Conservation (phyloP, 2,113 vertebrate genomes). For the Pterocles burchelli region DNA sequence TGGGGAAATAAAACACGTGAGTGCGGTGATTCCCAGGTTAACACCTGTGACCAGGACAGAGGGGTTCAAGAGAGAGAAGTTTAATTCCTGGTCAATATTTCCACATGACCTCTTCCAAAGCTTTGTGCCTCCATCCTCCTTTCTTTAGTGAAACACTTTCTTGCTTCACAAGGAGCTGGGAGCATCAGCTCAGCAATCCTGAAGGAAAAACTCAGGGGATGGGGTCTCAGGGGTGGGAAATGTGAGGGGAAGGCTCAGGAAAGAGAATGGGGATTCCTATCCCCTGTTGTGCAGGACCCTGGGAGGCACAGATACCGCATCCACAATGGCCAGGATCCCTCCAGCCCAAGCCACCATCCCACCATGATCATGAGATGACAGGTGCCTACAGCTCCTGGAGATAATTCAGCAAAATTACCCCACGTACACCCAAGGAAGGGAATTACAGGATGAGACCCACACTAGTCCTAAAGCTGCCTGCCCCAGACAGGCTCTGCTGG, state of each 20-base stretch:
- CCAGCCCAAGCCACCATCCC: not conserved
- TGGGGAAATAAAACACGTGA: not conserved
- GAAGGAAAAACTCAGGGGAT: not conserved
- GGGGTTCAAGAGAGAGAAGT: not conserved
- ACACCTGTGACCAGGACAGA: accelerated
- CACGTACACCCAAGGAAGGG: accelerated
- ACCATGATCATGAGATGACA: not conserved
- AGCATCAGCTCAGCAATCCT: not conserved
- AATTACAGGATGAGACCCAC: not conserved
- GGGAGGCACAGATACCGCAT: not conserved
- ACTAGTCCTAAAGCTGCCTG: not conserved
- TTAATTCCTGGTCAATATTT: not conserved
- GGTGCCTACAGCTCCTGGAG: not conserved
- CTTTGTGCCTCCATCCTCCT: not conserved
- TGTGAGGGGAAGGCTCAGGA: not conserved
- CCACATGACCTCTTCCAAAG: not conserved
- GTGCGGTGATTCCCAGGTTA: not conserved
- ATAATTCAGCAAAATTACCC: accelerated
- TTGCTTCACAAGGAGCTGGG: not conserved
- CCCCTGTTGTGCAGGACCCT: not conserved
- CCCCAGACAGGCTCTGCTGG: not conserved
- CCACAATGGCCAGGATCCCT: not conserved
- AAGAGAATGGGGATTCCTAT: not conserved
- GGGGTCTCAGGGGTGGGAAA: not conserved
- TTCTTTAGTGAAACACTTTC: not conserved